phyloP scores from a whole-genome alignment of 1,140 invertebrate species.

The Drosophila takahashii region DNA sequence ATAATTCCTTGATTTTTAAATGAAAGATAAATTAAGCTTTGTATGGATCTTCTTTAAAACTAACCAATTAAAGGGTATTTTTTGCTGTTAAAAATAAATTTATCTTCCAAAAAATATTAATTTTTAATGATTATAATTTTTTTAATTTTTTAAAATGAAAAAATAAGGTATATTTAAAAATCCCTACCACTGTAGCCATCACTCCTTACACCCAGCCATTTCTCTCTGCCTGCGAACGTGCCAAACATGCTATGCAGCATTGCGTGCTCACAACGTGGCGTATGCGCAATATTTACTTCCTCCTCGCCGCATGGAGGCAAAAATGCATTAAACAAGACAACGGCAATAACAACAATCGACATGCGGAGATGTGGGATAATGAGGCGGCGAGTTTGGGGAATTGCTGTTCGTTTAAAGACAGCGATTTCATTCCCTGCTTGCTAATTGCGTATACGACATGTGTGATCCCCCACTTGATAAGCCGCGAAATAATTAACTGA shows the following conservation, averaged over 20 bases:
- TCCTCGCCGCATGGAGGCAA: slow-evolving; percentile 21
- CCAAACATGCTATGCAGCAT: slow-evolving; percentile 60
- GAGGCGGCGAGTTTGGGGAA: slow-evolving; percentile 15
- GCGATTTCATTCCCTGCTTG: slow-evolving; percentile 13
- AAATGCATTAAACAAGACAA: slow-evolving; percentile 66
- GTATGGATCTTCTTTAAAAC: no score
- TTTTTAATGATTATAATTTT: no score
- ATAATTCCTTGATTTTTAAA: no score
- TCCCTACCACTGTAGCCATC: slow-evolving; percentile 1
- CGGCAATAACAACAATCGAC: slow-evolving; percentile 27
- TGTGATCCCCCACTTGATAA: slow-evolving; percentile 39
- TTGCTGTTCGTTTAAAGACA: slow-evolving; percentile 37
- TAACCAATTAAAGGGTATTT: no score
- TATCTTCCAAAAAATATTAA: no score
- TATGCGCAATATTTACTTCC: slow-evolving; percentile 71
- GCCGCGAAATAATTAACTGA: slow-evolving; percentile 34
- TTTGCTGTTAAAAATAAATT: no score
- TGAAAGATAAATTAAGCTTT: no score
- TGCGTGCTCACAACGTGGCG: slow-evolving; percentile 69
- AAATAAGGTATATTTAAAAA: not conserved
- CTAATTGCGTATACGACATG: slow-evolving; percentile 47
- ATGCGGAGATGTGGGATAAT: not conserved
- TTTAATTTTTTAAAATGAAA: no score
- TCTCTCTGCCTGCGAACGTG: slow-evolving; percentile 33
- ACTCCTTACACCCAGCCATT: slow-evolving; percentile 5